phyloP scores from a whole-genome alignment of 2,888 invertebrate species.

The Campoplex nolae region DNA sequence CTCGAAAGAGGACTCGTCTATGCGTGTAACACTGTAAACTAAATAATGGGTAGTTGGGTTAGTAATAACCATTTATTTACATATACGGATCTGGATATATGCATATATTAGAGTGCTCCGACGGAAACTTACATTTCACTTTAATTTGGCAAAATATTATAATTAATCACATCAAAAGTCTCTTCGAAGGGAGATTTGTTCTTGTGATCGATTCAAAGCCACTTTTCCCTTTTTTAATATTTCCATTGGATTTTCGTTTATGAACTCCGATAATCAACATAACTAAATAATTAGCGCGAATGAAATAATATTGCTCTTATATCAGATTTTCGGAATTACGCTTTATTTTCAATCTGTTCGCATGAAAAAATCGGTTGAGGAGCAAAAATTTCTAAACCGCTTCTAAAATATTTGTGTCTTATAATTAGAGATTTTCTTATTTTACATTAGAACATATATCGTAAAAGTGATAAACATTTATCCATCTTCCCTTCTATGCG shows the following conservation, averaged over 20 bases:
- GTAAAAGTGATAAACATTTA: no score
- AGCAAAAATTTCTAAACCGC: no score
- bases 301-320: no score
- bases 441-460: no score
- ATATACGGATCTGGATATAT: not conserved
- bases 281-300: not conserved
- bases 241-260: not conserved
- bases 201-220: not conserved
- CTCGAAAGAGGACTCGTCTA: slow-evolving; percentile 44
- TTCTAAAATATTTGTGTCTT: no score
- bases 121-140: not conserved
- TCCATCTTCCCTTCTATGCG: no score
- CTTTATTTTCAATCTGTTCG: no score
- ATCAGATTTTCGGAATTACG: no score
- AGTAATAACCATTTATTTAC: slow-evolving; percentile 5
- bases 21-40: slow-evolving; percentile 43
- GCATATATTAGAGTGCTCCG: not conserved
- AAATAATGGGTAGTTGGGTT: slow-evolving; percentile 10
- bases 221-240: not conserved
- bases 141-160: not conserved
- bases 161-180: not conserved
- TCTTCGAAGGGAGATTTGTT: not conserved
- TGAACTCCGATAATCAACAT: not conserved
- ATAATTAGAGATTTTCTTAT: no score
- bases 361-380: no score